These are phyloP conservation scores for Rostratula benghalensis DNA, from an alignment of 2,113 vertebrate species.

Conservation along the genomic window DNA sequence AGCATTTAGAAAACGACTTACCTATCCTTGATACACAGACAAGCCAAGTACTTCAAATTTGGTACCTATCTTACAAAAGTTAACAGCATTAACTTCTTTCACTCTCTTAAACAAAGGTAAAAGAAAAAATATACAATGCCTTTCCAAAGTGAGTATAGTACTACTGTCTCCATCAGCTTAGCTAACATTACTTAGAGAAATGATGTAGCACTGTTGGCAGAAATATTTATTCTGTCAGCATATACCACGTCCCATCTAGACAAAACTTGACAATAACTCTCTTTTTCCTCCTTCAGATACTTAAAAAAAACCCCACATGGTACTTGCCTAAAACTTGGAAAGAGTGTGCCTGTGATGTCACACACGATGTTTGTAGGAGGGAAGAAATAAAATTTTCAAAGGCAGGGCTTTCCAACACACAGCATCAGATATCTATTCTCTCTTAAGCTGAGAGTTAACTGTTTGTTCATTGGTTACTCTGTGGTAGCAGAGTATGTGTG, in stretches of 20 bases:
- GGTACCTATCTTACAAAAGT: background rate
- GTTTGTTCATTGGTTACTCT: background rate
- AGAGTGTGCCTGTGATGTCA: background rate
- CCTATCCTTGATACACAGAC: background rate
- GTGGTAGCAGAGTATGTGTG: background rate
- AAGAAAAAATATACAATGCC: background rate
- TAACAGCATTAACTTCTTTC: background rate
- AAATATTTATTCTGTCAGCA: slow-evolving; percentile 6
- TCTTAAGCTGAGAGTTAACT: background rate
- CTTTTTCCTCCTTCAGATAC: background rate
- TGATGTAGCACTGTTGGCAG: background rate
- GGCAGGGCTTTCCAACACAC: background rate
- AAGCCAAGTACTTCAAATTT: background rate
- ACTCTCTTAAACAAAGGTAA: background rate
- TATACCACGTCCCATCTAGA: background rate
- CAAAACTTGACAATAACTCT: slow-evolving; percentile 8
- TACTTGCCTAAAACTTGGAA: background rate
- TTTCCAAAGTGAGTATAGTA: background rate
- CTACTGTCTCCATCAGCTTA: background rate
- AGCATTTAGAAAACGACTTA: background rate
- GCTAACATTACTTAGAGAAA: background rate
- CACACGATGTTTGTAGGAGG: background rate
- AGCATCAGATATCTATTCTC: background rate
- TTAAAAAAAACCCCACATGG: background rate
- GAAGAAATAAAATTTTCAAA: background rate